Evolutionary conservation across 1,140 invertebrate genomes (phyloP).

Genomic region (Papilio machaon): DNA sequence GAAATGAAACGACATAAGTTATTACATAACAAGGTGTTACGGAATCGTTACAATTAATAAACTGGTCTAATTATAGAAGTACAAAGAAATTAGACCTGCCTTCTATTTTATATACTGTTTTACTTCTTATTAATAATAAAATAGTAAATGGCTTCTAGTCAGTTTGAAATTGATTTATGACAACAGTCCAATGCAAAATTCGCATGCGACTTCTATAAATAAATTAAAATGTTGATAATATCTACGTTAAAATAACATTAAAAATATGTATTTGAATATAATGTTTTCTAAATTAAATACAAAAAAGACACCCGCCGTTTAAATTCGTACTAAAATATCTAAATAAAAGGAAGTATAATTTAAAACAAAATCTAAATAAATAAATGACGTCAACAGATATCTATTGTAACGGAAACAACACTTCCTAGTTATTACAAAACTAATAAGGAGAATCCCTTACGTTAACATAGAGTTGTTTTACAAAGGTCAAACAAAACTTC

Average conservation of each 20-base stretch:
- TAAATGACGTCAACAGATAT: slow-evolving; percentile 15
- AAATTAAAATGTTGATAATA: no score
- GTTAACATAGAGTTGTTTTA: slow-evolving; percentile 9
- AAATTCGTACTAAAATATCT: not conserved
- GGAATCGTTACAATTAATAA: not conserved
- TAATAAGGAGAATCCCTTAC: slow-evolving; percentile 7
- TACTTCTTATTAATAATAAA: no score
- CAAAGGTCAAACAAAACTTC: slow-evolving; percentile 2
- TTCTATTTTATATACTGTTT: no score
- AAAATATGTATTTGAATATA: no score
- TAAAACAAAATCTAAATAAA: slow-evolving; percentile 15
- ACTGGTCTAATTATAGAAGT: not conserved
- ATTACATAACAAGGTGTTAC: not conserved
- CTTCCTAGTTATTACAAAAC: slow-evolving; percentile 18
- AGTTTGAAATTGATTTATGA: no score
- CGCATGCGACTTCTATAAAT: no score
- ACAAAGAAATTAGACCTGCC: not conserved
- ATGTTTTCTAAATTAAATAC: not conserved
- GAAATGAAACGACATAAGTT: not conserved
- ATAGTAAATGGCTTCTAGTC: no score
- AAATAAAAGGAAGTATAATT: not conserved
- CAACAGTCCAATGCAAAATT: no score
- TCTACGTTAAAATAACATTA: no score
- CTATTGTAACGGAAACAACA: slow-evolving; percentile 17
- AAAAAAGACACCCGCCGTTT: not conserved